These are phyloP conservation scores for Oophaga sylvatica DNA, from an alignment of 2,797 vertebrate genomes.

Conservation along the genomic window DNA sequence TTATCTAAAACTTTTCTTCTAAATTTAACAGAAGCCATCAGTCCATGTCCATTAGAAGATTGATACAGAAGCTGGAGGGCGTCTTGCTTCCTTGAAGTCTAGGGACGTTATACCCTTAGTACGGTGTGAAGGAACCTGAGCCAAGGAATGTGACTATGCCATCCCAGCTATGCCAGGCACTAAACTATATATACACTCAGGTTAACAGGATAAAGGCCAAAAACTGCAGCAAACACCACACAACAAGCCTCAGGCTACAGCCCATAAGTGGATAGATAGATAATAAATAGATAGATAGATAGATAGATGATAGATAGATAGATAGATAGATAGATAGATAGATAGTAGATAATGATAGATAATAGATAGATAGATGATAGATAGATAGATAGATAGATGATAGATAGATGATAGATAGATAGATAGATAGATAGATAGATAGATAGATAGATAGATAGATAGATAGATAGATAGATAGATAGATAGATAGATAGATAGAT, in stretches of 20 bases:
- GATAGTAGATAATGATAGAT: too few species aligned
- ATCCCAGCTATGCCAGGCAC: conserved; percentile 10
- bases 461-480: neutral
- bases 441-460: too few species aligned
- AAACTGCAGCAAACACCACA: neutral
- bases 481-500: too few species aligned
- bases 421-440: too few species aligned
- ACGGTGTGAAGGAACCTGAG: conserved; percentile 18
- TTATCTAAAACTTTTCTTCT: neutral
- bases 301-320: neutral
- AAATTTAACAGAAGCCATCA: neutral
- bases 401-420: too few species aligned
- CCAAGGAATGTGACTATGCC: neutral
- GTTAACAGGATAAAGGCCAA: conserved; percentile 21
- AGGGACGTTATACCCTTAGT: neutral
- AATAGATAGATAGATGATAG: too few species aligned
- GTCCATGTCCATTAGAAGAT: neutral
- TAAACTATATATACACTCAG: conserved; percentile 21
- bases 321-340: too few species aligned
- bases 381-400: too few species aligned
- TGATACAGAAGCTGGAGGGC: neutral
- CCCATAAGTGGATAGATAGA: neutral
- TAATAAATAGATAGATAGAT: conserved; percentile 2
- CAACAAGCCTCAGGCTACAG: too few species aligned
- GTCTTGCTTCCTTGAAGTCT: neutral